phyloP scores from a whole-genome alignment of 35 echinoderm and acorn worm species.

The Strongylocentrotus purpuratus region DNA sequence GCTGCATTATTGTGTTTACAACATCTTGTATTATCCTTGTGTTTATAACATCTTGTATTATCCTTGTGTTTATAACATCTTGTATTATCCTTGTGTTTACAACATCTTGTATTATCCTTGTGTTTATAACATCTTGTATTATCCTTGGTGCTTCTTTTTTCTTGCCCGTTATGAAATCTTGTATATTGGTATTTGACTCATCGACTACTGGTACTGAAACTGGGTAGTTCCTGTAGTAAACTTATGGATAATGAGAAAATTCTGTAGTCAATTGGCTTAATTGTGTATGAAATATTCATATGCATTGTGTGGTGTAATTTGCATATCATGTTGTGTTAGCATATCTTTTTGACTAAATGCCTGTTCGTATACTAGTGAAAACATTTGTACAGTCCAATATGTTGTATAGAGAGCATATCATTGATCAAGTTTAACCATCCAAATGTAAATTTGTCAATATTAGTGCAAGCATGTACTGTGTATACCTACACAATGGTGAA shows the following conservation, averaged over 20 bases:
- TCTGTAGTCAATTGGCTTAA: neutral
- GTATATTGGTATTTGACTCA: neutral
- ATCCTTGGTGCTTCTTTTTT: neutral
- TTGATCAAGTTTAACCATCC: neutral
- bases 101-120: too few relatives aligned
- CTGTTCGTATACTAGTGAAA: neutral
- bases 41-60: too few relatives aligned
- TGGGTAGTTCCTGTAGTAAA: too few relatives aligned
- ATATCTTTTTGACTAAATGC: neutral
- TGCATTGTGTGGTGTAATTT: neutral
- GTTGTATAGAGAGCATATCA: neutral
- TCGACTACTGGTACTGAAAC: too few relatives aligned
- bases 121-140: neutral
- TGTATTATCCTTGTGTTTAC: neutral
- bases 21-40: too few relatives aligned
- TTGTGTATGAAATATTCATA: neutral
- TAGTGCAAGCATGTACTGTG: neutral
- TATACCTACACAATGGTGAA: neutral
- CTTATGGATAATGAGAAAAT: too few relatives aligned
- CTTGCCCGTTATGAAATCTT: neutral
- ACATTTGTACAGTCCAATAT: neutral
- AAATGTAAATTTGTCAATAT: neutral
- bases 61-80: neutral
- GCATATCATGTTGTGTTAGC: neutral
- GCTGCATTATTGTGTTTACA: neutral